Conservation (phyloP, 2,797 vertebrate species). For the Cynodonichthys magdalenae region DNA sequence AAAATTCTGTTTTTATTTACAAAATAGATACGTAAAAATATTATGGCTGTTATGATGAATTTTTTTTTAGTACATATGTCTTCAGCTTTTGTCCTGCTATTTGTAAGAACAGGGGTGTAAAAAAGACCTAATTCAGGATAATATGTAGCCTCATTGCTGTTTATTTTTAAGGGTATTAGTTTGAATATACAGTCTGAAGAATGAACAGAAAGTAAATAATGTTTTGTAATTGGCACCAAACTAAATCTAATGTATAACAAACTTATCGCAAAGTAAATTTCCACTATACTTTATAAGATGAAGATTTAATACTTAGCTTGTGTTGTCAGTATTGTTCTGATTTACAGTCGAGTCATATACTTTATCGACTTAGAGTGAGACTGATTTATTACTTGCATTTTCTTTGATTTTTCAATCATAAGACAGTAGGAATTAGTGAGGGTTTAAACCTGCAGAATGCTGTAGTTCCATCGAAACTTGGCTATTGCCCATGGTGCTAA, state of each 20-base stretch:
- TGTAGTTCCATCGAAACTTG: slow-evolving; percentile 50
- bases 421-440: neutral
- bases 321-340: neutral
- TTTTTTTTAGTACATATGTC: too few relatives aligned
- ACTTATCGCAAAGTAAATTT: slow-evolving; percentile 6
- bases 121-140: too few relatives aligned
- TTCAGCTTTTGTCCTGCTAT: too few relatives aligned
- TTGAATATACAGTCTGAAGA: neutral
- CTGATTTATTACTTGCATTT: slow-evolving; percentile 1
- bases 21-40: neutral
- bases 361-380: neutral
- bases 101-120: too few relatives aligned
- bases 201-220: neutral
- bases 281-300: neutral
- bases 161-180: neutral
- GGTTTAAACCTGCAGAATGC: slow-evolving; percentile 39
- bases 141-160: too few relatives aligned
- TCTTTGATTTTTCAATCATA: slow-evolving; percentile 22
- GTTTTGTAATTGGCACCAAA: slow-evolving; percentile 1
- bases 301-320: neutral
- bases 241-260: slow-evolving; percentile 16
- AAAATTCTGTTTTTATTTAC: too few relatives aligned
- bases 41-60: neutral
- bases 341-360: neutral
- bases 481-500: slow-evolving; percentile 49